A percentile compares a stretch with the other conserved stretches of the same genome.
Conservation (phyloP, 2,888 invertebrate genomes). For the Ormyrus labotus region DNA sequence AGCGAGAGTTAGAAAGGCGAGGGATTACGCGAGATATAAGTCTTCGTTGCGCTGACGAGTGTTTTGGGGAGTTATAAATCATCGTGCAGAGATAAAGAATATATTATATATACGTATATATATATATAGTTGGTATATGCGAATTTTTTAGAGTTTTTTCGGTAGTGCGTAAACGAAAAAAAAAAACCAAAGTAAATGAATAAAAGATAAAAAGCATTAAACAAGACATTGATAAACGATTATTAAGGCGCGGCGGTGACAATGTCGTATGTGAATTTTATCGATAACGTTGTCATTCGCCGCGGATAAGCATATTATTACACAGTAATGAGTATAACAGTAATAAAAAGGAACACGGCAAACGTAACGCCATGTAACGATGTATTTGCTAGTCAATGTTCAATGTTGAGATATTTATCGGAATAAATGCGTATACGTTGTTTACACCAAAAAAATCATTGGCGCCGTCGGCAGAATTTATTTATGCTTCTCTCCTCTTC, state of each 20-base stretch:
- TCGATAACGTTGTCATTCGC: conserved; percentile 15
- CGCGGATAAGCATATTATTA: conserved; percentile 43
- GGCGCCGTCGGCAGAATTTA: background rate
- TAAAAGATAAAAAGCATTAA: conserved; percentile 29
- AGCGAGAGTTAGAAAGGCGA: background rate
- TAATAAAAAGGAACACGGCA: conserved; percentile 57
- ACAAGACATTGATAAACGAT: conserved; percentile 48
- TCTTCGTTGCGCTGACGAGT: conserved; percentile 46
- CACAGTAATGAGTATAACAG: conserved; percentile 59
- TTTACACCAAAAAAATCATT: conserved; percentile 65
- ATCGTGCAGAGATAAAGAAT: conserved; percentile 34
- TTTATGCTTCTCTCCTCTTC: background rate
- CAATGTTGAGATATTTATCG: conserved; percentile 72
- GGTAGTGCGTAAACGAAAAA: conserved; percentile 34
- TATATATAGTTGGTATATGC: conserved; percentile 49
- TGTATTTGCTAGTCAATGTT: conserved; percentile 71
- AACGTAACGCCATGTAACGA: conserved; percentile 62
- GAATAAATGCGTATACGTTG: conserved; percentile 72
- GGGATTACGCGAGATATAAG: background rate
- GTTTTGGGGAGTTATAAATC: conserved; percentile 17
- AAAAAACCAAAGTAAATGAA: conserved; percentile 24
- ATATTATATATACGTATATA: conserved; percentile 40
- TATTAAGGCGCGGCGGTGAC: conserved; percentile 46
- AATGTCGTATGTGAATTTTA: conserved; percentile 34
- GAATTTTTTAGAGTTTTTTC: conserved; percentile 57